phyloP scores from a whole-genome alignment of 2,113 vertebrate species.

The Nycticorax nycticorax region DNA sequence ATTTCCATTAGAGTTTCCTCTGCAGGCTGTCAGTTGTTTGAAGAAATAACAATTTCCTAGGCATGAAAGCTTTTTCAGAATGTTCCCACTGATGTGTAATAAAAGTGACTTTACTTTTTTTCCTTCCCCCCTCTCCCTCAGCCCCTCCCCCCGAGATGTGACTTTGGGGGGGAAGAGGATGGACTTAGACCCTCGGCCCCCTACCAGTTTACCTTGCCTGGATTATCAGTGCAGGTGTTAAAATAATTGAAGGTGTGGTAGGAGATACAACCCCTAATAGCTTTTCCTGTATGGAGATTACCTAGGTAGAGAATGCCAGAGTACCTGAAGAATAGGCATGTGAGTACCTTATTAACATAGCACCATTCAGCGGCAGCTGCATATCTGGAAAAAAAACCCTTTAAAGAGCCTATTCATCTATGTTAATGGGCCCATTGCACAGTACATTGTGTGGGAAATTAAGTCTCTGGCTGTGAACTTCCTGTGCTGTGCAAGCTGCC shows the following conservation, averaged over 20 bases:
- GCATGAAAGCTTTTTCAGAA: slow-evolving; percentile 86
- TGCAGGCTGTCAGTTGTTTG: slow-evolving; percentile 90
- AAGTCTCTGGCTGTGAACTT: slow-evolving; percentile 90
- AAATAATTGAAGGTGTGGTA: slow-evolving; percentile 94
- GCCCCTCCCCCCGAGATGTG: slow-evolving; percentile 52
- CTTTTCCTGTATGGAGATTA: slow-evolving; percentile 85
- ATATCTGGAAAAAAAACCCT: slow-evolving; percentile 81
- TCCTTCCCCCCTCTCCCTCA: background rate
- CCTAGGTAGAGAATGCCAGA: slow-evolving; percentile 86
- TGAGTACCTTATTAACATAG: slow-evolving; percentile 92
- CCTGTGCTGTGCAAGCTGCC: slow-evolving; percentile 82
- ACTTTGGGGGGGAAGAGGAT: slow-evolving; percentile 67
- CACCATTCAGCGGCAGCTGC: slow-evolving; percentile 88
- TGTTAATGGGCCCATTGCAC: slow-evolving; percentile 89
- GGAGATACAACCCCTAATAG: slow-evolving; percentile 78
- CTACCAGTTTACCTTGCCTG: slow-evolving; percentile 78
- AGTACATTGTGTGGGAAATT: slow-evolving; percentile 91
- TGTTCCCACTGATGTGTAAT: slow-evolving; percentile 84
- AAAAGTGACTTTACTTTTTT: slow-evolving; percentile 82
- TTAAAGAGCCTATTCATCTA: slow-evolving; percentile 93
- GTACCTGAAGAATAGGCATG: slow-evolving; percentile 89
- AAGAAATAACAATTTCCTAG: slow-evolving; percentile 96
- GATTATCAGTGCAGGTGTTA: slow-evolving; percentile 91
- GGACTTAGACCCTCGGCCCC: slow-evolving; percentile 73
- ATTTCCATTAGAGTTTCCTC: slow-evolving; percentile 92